A percentile compares a stretch with the other conserved stretches of the same genome.
These are phyloP conservation scores for Iselma pallidipennis DNA, from an alignment of 2,888 invertebrate species.

Conservation along the genomic window DNA sequence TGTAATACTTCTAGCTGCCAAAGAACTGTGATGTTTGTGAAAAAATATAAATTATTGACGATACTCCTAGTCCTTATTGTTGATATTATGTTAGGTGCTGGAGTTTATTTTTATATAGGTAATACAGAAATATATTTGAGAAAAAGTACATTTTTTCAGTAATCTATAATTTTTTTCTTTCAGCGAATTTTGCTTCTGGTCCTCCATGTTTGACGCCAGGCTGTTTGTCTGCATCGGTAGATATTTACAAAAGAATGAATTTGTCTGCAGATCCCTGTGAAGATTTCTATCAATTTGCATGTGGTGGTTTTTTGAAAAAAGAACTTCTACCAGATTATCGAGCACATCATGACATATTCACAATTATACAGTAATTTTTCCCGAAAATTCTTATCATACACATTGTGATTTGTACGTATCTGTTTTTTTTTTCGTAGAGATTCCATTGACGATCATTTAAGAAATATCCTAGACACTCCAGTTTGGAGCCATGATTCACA, in stretches of 20 bases:
- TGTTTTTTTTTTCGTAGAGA: constrained; percentile 57
- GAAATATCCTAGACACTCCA: constrained; percentile 66
- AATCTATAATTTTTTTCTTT: too few relatives aligned
- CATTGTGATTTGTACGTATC: too few relatives aligned
- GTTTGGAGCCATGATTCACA: constrained; percentile 60
- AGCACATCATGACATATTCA: neutral
- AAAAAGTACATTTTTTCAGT: too few relatives aligned
- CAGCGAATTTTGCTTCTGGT: neutral
- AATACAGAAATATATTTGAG: too few relatives aligned
- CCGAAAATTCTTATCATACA: constrained; percentile 52
- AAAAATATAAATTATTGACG: neutral
- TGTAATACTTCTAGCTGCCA: too few relatives aligned
- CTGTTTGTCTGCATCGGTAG: constrained; percentile 76
- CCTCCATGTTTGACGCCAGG: constrained; percentile 59
- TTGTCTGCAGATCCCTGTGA: constrained; percentile 70
- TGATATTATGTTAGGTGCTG: neutral
- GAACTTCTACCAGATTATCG: neutral
- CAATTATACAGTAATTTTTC: neutral
- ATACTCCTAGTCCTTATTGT: neutral
- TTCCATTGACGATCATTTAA: constrained; percentile 68
- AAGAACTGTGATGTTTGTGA: too few relatives aligned
- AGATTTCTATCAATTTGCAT: constrained; percentile 75
- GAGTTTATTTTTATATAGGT: neutral
- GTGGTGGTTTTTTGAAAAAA: constrained; percentile 56
- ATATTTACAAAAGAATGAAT: constrained; percentile 68